Conservation (phyloP, 2,888 invertebrate species). For the Atrina japonica region DNA sequence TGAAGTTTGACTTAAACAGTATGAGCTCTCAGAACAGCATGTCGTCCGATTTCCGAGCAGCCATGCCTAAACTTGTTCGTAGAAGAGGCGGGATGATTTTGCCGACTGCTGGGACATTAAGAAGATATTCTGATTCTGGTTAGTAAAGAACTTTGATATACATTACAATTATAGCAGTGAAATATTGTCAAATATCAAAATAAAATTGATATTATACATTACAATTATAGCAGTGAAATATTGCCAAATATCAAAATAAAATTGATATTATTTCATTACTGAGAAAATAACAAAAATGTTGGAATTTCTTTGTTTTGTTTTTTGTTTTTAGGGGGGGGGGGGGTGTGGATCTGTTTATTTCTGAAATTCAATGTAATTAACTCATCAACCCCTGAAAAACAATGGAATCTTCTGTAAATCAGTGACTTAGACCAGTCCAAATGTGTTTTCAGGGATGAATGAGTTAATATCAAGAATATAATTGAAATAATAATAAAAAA, state of each 20-base stretch:
- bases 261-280: too few species aligned
- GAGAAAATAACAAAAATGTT: too few species aligned
- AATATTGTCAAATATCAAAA: neutral
- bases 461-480: too few species aligned
- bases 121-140: constrained; percentile 83
- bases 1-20: constrained; percentile 84
- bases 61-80: constrained; percentile 91
- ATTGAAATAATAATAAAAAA: too few species aligned
- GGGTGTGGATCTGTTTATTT: too few species aligned
- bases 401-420: too few species aligned
- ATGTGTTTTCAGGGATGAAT: too few species aligned
- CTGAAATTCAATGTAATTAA: too few species aligned
- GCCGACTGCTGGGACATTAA: constrained; percentile 73
- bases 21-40: constrained; percentile 90
- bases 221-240: neutral
- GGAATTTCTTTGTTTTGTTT: too few species aligned
- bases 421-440: too few species aligned
- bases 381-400: too few species aligned
- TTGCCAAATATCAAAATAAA: neutral
- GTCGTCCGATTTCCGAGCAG: constrained; percentile 93
- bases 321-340: too few species aligned
- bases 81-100: constrained; percentile 89
- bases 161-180: neutral
- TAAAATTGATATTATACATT: neutral
- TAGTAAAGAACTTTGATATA: neutral